A percentile compares a stretch with the other conserved stretches of the same genome.
Conservation (phyloP, 2,797 vertebrate genomes). For the Crotalus adamanteus region DNA sequence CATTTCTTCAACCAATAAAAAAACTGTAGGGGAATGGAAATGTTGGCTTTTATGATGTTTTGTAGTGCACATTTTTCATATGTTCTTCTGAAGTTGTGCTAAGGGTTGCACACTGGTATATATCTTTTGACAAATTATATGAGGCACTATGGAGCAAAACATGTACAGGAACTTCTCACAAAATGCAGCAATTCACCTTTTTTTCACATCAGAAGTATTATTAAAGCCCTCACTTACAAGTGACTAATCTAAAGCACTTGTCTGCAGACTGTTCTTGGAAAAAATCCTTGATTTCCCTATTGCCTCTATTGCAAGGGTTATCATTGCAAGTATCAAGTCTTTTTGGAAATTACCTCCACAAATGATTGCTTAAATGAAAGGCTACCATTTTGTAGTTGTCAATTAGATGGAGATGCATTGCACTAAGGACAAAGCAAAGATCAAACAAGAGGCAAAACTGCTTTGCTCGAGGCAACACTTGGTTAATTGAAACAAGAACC, state of each 20-base stretch:
- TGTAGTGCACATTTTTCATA: not conserved
- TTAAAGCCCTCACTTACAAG: not conserved
- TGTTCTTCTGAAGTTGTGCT: not conserved
- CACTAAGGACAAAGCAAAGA: not conserved
- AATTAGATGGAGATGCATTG: not conserved
- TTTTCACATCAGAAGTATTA: not conserved
- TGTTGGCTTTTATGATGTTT: not conserved
- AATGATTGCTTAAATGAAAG: not conserved
- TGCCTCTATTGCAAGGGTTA: not conserved
- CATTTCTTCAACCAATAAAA: not conserved
- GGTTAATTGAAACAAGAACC: not conserved
- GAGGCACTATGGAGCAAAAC: not conserved
- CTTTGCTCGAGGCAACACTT: not conserved
- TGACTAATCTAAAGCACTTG: not conserved
- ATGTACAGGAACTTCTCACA: not conserved
- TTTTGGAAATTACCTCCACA: not conserved
- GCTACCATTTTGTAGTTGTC: not conserved
- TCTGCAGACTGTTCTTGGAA: not conserved
- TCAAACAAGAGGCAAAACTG: not conserved
- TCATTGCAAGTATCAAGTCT: not conserved
- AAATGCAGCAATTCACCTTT: not conserved
- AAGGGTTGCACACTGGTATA: not conserved
- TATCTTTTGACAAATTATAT: not conserved
- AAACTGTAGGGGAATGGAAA: not conserved
- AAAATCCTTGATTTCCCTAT: not conserved